Base-by-base conservation (phyloP, 2,797 vertebrate species). In the Babyrousa celebensis region DNA sequence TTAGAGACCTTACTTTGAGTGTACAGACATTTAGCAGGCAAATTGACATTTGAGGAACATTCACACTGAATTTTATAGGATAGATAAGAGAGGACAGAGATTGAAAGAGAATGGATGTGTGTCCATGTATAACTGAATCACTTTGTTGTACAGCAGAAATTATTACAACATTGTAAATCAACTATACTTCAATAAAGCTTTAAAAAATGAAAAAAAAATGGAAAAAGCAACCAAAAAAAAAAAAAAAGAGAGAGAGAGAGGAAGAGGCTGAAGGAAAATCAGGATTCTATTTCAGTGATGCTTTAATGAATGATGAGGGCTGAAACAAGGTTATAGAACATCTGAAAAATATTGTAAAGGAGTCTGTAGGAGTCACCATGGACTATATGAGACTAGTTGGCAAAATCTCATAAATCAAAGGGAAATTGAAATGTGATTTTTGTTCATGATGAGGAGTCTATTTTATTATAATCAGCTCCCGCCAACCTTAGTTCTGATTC, bases 1-100 rank as follows among this genome's bases (percentile, higher is more conserved):
- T 77, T 62, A 71, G 17, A 87, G 29, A 32, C 3, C 82, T 92
- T 88, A 94, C 70, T 82, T 94, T 88, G n/a, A 82, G 4, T 67
- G 1, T 16, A 5, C 58, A 48, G 40, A 75, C 72, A 87, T 78
- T 94, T 78, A 60, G 15, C 1, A 82, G 43, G 36, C n/a, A 84
- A 70, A 79, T 6, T 65, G 43, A n/a, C 23, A 43, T 56, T 74
- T 88, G 58, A 93, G 40, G 83, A 78, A 32, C 27, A 78, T 82
- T 94, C 54, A 56, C 32, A 48, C 52, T 68, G 56, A 68, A 52
- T 11, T 89, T 12, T 12, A 43, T 7, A 77, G 27, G 3, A 67
- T 72, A 18, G 17, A 62, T 85, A 74, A 52, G 25, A 82, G 52
- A 89, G 29, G 63, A 27, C 6, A 12, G 40, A 56, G 25, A 18